Evolutionary conservation across 2,113 vertebrate species (phyloP).

Genomic region (Aphelocoma coerulescens): DNA sequence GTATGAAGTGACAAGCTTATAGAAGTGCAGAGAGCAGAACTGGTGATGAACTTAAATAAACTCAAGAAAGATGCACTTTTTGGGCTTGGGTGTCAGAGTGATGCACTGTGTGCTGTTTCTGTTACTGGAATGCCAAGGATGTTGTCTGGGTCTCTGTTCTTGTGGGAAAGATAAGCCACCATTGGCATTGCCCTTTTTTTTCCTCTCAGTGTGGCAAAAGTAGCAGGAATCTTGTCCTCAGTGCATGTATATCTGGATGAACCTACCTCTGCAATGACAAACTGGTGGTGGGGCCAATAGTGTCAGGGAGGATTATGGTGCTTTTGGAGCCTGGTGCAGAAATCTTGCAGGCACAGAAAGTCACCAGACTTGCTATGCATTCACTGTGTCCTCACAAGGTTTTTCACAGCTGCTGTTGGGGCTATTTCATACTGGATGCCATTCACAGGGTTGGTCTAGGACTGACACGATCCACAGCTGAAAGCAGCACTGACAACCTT

Average conservation of each 20-base stretch:
- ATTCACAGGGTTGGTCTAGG: neutral
- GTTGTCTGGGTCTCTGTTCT: neutral
- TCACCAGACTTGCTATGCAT: neutral
- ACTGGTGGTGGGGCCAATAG: neutral
- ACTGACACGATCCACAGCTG: neutral
- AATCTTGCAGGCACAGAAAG: neutral
- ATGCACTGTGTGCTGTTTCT: neutral
- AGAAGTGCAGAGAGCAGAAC: neutral
- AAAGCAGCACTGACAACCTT: neutral
- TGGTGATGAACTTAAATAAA: neutral
- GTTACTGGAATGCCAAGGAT: neutral
- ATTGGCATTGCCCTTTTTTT: neutral
- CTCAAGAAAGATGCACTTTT: neutral
- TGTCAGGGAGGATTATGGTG: neutral
- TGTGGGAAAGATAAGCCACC: neutral
- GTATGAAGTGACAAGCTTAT: accelerated
- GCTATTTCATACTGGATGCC: neutral
- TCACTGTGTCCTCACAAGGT: neutral
- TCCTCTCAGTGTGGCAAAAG: neutral
- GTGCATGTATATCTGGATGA: neutral
- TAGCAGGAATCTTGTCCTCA: neutral
- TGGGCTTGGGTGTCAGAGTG: neutral
- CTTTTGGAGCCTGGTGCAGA: neutral
- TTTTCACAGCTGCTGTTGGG: neutral
- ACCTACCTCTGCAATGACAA: neutral